phyloP scores from a whole-genome alignment of 2,797 vertebrate species.

The Ataeniobius toweri region DNA sequence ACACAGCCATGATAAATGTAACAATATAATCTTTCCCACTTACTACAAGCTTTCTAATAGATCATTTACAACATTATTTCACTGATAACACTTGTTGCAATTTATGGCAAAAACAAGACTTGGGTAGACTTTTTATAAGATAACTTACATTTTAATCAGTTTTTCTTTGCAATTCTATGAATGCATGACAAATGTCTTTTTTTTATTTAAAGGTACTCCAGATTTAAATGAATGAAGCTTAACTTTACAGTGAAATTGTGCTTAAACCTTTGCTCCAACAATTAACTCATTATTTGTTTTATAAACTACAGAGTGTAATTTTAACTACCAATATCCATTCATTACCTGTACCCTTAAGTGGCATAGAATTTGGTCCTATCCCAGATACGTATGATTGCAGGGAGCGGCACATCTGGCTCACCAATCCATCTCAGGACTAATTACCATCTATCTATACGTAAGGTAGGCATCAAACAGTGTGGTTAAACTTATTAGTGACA shows the following conservation, averaged over 20 bases:
- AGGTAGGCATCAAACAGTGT: not conserved
- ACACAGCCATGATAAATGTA: constrained; percentile 3
- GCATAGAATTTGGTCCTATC: not conserved
- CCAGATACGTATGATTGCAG: not conserved
- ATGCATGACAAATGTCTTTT: not conserved
- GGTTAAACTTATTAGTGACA: not conserved
- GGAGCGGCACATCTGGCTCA: not conserved
- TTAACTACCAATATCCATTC: not conserved
- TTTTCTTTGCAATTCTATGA: not conserved
- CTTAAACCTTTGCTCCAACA: not conserved
- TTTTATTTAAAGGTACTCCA: no score
- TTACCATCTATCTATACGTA: constrained; percentile 6
- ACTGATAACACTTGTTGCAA: not conserved
- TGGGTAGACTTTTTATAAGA: not conserved
- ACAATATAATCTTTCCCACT: not conserved
- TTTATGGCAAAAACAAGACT: not conserved
- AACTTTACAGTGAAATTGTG: not conserved
- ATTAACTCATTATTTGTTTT: not conserved
- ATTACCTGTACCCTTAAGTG: no score
- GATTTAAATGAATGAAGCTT: not conserved
- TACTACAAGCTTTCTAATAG: not conserved
- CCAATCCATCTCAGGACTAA: not conserved
- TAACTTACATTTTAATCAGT: not conserved
- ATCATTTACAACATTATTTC: not conserved
- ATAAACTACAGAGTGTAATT: not conserved